A percentile compares a stretch with the other conserved stretches of the same genome.
These are phyloP conservation scores for Ochropleura leucogaster DNA, from an alignment of 2,888 invertebrate genomes.

Conservation along the genomic window DNA sequence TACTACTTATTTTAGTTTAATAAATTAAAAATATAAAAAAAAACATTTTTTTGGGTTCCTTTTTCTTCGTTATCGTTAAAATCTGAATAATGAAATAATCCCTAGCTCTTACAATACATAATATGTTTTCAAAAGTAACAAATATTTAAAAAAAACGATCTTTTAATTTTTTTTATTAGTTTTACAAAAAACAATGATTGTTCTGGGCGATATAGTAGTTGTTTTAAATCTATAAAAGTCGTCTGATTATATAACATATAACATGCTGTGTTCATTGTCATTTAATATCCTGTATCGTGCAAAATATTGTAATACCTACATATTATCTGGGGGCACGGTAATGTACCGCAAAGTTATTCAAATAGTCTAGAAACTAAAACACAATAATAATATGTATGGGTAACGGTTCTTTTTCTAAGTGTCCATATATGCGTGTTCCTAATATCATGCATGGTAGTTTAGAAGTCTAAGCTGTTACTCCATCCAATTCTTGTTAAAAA, in stretches of 20 bases:
- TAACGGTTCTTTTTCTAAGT: conserved; percentile 50
- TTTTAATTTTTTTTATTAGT: not conserved
- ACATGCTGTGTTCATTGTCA: conserved; percentile 59
- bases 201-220: conserved; percentile 56
- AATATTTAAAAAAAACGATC: not conserved
- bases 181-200: not conserved
- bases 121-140: not conserved
- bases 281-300: conserved; percentile 48
- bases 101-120: not conserved
- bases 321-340: conserved; percentile 9
- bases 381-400: conserved; percentile 15
- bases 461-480: conserved; percentile 36
- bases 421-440: conserved; percentile 51
- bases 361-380: conserved; percentile 36
- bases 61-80: not conserved
- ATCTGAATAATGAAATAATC: not conserved
- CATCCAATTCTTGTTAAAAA: conserved; percentile 30
- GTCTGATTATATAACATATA: conserved; percentile 48
- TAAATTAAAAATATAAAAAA: too few relatives aligned
- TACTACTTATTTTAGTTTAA: too few relatives aligned
- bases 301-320: conserved; percentile 46
- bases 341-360: conserved; percentile 18
- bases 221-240: conserved; percentile 44
- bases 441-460: conserved; percentile 48
- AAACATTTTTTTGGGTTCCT: not conserved